Conservation (phyloP, 2,113 vertebrate species). For the Elephas maximus region DNA sequence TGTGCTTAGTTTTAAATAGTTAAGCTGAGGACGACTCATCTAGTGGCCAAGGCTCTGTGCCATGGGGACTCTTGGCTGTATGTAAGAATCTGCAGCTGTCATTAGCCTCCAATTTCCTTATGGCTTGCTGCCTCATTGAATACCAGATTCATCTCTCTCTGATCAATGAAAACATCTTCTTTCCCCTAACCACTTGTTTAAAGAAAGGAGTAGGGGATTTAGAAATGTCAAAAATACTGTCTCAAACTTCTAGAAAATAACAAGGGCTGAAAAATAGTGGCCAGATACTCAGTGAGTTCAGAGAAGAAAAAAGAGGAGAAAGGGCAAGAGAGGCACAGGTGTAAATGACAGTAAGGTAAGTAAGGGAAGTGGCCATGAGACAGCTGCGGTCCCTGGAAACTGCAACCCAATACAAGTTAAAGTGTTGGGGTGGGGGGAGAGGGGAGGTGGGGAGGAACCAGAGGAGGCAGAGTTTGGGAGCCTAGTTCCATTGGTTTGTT, state of each 20-base stretch:
- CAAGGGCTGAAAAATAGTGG: not conserved
- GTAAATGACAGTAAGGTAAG: not conserved
- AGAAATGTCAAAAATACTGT: slow-evolving; percentile 43
- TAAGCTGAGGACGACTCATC: not conserved
- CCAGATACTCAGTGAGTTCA: not conserved
- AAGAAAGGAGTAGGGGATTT: not conserved
- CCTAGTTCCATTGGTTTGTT: not conserved
- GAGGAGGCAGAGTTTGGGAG: not conserved
- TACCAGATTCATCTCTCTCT: not conserved
- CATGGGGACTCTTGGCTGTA: not conserved
- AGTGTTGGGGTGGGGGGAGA: too few relatives aligned
- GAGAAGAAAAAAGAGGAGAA: not conserved
- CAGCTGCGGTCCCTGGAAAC: not conserved
- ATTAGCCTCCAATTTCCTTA: not conserved
- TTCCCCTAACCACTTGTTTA: not conserved
- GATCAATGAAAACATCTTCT: not conserved
- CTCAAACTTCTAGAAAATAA: slow-evolving; percentile 46
- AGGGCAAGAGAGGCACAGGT: not conserved
- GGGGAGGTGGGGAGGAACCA: too few relatives aligned
- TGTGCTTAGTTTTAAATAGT: not conserved
- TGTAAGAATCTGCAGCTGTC: not conserved
- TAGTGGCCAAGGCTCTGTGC: not conserved
- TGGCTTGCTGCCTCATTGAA: not conserved
- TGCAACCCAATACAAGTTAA: not conserved
- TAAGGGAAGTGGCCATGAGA: not conserved